These are phyloP conservation scores for Megaceryle torquata DNA, from an alignment of 2,113 vertebrate genomes.

Conservation along the genomic window DNA sequence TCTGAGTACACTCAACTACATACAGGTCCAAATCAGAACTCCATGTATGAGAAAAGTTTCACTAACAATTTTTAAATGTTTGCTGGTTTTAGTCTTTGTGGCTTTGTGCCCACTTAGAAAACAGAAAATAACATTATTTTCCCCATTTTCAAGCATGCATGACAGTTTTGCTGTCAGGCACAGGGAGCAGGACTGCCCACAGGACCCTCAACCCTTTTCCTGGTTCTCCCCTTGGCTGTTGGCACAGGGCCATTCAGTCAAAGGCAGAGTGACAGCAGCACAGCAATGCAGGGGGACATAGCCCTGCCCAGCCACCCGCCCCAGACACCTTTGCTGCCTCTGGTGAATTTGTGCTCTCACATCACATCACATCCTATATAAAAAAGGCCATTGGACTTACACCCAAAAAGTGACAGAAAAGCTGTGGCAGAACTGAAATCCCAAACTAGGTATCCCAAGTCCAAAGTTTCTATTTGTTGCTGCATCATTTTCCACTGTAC, in stretches of 20 bases:
- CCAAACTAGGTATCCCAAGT: background rate
- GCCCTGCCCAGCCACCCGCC: background rate
- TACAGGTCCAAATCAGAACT: background rate
- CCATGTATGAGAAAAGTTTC: background rate
- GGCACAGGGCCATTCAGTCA: background rate
- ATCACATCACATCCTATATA: background rate
- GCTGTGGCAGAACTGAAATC: background rate
- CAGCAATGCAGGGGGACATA: background rate
- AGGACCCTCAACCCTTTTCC: background rate
- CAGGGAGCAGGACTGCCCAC: background rate
- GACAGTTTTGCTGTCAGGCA: background rate
- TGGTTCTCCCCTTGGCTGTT: background rate
- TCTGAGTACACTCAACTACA: background rate
- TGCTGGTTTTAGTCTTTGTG: background rate
- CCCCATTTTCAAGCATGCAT: background rate
- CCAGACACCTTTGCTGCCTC: background rate
- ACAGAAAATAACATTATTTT: background rate
- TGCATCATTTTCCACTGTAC: background rate
- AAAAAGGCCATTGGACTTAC: background rate
- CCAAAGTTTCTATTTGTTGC: background rate
- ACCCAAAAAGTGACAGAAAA: background rate
- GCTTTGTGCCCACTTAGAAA: background rate
- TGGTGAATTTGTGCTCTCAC: background rate
- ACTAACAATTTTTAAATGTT: background rate
- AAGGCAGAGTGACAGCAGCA: background rate